These are phyloP conservation scores for Sarcophaga subvicina DNA, from an alignment of 2,888 invertebrate species.

Conservation along the genomic window DNA sequence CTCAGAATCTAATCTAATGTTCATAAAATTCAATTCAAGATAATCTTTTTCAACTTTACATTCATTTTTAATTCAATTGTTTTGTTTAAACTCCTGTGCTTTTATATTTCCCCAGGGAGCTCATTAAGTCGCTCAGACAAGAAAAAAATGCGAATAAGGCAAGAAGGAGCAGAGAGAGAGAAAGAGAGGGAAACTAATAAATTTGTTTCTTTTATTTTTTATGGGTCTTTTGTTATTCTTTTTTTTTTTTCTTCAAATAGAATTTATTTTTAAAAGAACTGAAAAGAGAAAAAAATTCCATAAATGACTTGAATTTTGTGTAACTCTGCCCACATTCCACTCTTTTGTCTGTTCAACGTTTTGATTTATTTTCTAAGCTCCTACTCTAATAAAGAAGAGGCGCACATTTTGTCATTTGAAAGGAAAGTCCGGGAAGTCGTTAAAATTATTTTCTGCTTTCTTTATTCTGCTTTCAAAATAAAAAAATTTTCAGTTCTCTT, in stretches of 20 bases:
- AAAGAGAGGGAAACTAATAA: conserved; percentile 9
- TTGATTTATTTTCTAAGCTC: conserved; percentile 27
- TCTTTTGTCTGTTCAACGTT: background rate
- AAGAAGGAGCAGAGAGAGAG: background rate
- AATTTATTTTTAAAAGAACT: conserved; percentile 11
- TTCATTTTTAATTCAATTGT: conserved; percentile 21
- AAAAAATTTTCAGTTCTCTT: too few relatives aligned
- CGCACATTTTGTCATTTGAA: background rate
- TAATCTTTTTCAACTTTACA: conserved; percentile 1
- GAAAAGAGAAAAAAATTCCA: conserved; percentile 9
- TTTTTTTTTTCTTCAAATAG: conserved; percentile 3
- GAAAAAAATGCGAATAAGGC: too few relatives aligned
- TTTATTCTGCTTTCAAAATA: too few relatives aligned
- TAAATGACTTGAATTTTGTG: conserved; percentile 31
- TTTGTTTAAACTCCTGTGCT: conserved; percentile 28
- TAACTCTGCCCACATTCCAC: background rate
- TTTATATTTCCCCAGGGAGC: conserved; percentile 12
- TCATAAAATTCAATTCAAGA: conserved; percentile 16
- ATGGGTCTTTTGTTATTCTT: background rate
- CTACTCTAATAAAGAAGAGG: background rate
- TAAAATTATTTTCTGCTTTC: background rate
- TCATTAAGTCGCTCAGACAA: conserved; percentile 7
- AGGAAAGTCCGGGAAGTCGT: background rate
- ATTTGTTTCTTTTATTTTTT: conserved; percentile 25
- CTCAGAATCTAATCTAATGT: background rate